A percentile compares a stretch with the other conserved stretches of the same genome.
These are phyloP conservation scores for Sesia bembeciformis DNA, from an alignment of 2,888 invertebrate genomes.

Conservation along the genomic window DNA sequence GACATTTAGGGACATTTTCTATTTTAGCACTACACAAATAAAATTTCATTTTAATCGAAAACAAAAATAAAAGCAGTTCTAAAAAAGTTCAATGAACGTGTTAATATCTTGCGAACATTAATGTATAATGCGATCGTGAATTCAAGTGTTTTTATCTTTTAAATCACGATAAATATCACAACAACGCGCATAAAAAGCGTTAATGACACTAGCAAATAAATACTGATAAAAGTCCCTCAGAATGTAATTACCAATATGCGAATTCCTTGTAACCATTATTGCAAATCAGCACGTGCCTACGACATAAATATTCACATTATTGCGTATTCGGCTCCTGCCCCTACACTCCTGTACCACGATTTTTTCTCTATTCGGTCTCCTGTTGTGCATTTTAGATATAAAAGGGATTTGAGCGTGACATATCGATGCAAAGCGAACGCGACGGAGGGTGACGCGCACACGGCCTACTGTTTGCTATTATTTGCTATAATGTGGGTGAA, in stretches of 20 bases:
- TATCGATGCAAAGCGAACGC: slow-evolving; percentile 44
- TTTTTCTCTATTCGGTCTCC: slow-evolving; percentile 47
- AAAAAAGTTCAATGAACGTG: too few species aligned
- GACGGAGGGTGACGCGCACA: slow-evolving; percentile 43
- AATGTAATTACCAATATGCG: slow-evolving; percentile 62
- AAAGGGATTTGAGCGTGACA: slow-evolving; percentile 62
- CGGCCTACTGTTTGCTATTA: slow-evolving; percentile 68
- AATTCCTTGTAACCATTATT: slow-evolving; percentile 59
- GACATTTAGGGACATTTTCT: background rate
- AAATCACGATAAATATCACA: background rate
- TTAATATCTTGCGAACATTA: too few species aligned
- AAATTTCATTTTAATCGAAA: background rate
- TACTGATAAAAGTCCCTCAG: slow-evolving; percentile 21
- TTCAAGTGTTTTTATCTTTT: background rate
- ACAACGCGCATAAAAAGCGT: background rate
- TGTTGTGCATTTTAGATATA: slow-evolving; percentile 66
- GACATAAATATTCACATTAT: slow-evolving; percentile 71
- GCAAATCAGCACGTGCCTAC: slow-evolving; percentile 63
- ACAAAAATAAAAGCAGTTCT: background rate
- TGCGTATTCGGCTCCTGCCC: slow-evolving; percentile 38
- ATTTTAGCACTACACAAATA: background rate
- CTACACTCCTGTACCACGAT: slow-evolving; percentile 35
- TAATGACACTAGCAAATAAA: slow-evolving; percentile 13
- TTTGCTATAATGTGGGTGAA: slow-evolving; percentile 71
- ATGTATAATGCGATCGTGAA: too few species aligned